A percentile compares a stretch with the other conserved stretches of the same genome.
These are phyloP conservation scores for Melanocharis versteri DNA, from an alignment of 2,113 vertebrate species.

Conservation along the genomic window DNA sequence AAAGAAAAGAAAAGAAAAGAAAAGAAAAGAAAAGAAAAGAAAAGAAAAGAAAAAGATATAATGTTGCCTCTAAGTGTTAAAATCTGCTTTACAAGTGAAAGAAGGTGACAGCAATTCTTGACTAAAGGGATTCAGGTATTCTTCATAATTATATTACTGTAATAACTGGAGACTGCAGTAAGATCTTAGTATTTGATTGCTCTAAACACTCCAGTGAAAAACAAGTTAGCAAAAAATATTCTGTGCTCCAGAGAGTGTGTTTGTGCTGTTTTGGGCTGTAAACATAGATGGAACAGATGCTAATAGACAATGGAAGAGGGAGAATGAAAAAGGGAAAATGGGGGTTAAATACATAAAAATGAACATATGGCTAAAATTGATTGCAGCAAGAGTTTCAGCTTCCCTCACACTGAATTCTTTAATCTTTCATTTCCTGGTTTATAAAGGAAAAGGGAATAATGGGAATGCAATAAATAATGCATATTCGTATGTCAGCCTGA, in stretches of 20 bases:
- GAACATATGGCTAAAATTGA: not conserved
- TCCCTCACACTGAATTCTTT: not conserved
- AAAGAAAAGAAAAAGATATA: not conserved
- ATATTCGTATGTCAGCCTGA: not conserved
- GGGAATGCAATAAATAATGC: constrained; percentile 11
- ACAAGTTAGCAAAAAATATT: not conserved
- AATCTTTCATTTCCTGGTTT: constrained; percentile 14
- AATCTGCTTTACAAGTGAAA: constrained; percentile 8
- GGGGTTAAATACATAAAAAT: not conserved
- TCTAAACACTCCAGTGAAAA: not conserved
- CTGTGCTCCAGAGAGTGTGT: not conserved
- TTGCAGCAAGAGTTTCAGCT: not conserved
- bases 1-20: not conserved
- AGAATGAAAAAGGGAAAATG: not conserved
- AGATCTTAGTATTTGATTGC: not conserved
- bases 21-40: not conserved
- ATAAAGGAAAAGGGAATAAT: constrained; percentile 11
- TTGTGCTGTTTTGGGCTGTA: not conserved
- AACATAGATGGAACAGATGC: not conserved
- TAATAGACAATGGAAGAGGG: not conserved
- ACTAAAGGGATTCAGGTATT: not conserved
- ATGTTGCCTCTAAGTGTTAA: constrained; percentile 6
- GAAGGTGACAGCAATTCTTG: not conserved
- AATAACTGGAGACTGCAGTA: not conserved
- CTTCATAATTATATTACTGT: not conserved